Evolutionary conservation across 1,140 invertebrate species (phyloP), one percentile per base, ranked within the genome.

Genomic region (Ostrea edulis): DNA sequence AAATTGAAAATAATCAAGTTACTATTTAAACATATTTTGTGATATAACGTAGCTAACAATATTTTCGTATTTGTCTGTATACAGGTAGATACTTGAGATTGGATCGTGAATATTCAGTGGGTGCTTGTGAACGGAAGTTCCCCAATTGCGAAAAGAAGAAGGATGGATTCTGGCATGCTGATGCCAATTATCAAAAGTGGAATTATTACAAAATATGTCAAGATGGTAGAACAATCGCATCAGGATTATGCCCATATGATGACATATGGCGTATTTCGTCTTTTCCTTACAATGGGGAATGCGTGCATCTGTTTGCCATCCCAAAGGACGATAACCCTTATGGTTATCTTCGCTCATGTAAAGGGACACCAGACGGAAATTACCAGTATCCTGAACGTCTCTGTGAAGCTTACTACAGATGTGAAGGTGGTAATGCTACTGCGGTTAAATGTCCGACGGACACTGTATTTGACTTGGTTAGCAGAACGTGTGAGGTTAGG

Each of bases 361-460:
- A 71, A 4, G 68, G 68, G 25, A 71, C 22, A 35, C 11, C 68
- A 29, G 68, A 71, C 8, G 68, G 68, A 71, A 71, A 71, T 71
- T 71, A 35, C 25, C 68, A 71, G 12, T 71, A 71, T 29, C 68
- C 22, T 71, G 22, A 71, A 35, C 22, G 68, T 25, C 65, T 22
- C 0, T 71, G 68, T 71, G 68, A 71, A 9, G 68, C 68, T 71
- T 71, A 71, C 29, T 71, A 71, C 29, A 71, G 12, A 71, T 71
- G 68, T 71, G 68, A 71, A 12, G 68, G 29, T 71, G 68, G 68
- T 8, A 35, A 8, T 29, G 68, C 68, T 71, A 25, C 68, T 0
- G 68, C 68, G 9, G 68, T 71, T 8, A 71, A 71, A 71, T 71
- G 68, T 71, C 68, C 68, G 8, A n/a, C 22, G 8, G 22, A 14